Evolutionary conservation across 2,113 vertebrate species (phyloP), one percentile per base, ranked within the genome.

Genomic region (Tetraodon nigroviridis): DNA sequence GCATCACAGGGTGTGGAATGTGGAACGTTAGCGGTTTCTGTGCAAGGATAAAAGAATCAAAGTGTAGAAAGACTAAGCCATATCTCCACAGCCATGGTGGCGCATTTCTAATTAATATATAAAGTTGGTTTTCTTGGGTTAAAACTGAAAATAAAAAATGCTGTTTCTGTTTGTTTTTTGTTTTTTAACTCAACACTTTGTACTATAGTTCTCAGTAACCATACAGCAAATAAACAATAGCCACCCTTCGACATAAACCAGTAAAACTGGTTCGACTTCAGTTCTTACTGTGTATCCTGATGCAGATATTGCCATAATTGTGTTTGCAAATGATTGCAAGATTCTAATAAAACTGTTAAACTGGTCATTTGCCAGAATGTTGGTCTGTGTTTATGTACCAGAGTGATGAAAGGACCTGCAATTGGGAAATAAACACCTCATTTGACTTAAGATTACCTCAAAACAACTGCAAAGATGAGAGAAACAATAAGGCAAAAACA

Each of bases 331-430:
- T 80, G 83, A 87, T 85, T 81, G 83, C 83, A 86, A 86, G 82
- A 90, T 90, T 90, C 85, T 81, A 91, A 90, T 90, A 90, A 90
- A 90, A 82, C 67, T 59, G 69, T 81, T 82, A 85, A 80, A 90
- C 32, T 61, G 54, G 76, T 70, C 20, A 63, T 53, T 42, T 50
- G 46, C 51, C 41, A 58, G 54, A 48, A 47, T 63, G 24, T 73
- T 7, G 24, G 22, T 66, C 20, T 51, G 10, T 64, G 40, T 54
- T 1, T 55, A n/a, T 50, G 42, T 24, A 27, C 24, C 24, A 27
- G 22, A 41, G 22, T 46, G 15, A 41, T 52, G 13, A 47, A 67
- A 61, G 55, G 32, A 37, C 32, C 32, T 37, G 32, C 8, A 3
- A 12, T 12, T 8, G 32, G 4, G 13, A 46, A 46, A 46, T 17